Evolutionary conservation across 2,888 invertebrate genomes (phyloP).

Genomic region (Agonopterix heracliana): DNA sequence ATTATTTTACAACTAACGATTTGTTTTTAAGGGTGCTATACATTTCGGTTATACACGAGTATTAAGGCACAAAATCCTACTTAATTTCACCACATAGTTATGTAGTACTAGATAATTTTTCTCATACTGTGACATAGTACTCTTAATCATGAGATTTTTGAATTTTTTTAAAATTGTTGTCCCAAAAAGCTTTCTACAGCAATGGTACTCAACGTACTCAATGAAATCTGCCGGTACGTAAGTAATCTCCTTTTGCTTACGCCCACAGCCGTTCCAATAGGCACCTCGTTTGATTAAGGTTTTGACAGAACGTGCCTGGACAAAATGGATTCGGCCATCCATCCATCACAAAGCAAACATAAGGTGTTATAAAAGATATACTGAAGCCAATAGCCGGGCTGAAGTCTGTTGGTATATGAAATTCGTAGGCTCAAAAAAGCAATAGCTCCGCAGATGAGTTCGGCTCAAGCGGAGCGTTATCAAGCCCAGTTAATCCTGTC

Average conservation of each 20-base stretch:
- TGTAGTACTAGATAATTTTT: no score
- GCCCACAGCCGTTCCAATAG: no score
- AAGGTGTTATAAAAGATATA: slow-evolving; percentile 25
- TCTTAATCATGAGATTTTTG: no score
- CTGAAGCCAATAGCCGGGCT: slow-evolving; percentile 24
- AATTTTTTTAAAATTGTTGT: no score
- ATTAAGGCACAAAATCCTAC: no score
- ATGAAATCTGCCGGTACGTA: no score
- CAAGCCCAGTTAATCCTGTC: slow-evolving; percentile 61
- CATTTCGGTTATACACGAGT: no score
- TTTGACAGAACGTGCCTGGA: slow-evolving; percentile 17
- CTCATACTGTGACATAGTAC: no score
- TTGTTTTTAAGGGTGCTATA: no score
- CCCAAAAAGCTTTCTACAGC: slow-evolving; percentile 17
- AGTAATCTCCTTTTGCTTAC: no score
- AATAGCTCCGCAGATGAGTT: slow-evolving; percentile 50
- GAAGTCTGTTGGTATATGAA: slow-evolving; percentile 39
- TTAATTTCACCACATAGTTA: no score
- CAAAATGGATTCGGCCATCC: slow-evolving; percentile 20
- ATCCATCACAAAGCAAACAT: slow-evolving; percentile 21
- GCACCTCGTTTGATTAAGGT: slow-evolving; percentile 8
- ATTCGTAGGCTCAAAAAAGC: slow-evolving; percentile 49
- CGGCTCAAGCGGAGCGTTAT: slow-evolving; percentile 58
- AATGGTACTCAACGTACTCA: neutral
- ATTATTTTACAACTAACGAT: no score